Evolutionary conservation across 64 coral and sea anemone species (phyloP).

Genomic region (Astreopora myriophthalma): DNA sequence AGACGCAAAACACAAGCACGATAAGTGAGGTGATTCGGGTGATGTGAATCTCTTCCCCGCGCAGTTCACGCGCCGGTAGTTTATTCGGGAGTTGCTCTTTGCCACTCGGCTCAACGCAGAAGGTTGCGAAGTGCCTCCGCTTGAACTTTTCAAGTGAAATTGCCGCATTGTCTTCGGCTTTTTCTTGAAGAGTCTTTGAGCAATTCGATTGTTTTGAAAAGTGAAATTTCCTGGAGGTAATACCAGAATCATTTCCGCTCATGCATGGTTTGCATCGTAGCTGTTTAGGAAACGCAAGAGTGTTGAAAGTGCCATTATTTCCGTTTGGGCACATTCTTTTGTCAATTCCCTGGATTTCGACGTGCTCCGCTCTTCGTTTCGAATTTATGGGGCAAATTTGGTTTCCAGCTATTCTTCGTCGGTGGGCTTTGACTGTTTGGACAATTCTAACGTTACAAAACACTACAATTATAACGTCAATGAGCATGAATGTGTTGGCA

Average conservation of each 20-base stretch:
- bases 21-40: conserved; percentile 50
- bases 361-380: not conserved
- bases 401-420: not conserved
- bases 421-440: conserved; percentile 10
- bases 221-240: not conserved
- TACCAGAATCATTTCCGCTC: not conserved
- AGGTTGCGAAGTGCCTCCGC: too few species aligned
- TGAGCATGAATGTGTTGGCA: conserved; percentile 9
- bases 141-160: not conserved
- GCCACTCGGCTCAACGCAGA: not conserved
- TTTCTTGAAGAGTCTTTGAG: not conserved
- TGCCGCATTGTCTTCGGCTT: not conserved
- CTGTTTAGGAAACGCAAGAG: not conserved
- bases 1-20: conserved; percentile 47
- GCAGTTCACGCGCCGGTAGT: not conserved
- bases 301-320: not conserved
- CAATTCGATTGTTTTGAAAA: not conserved
- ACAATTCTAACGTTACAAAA: conserved; percentile 59
- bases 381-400: not conserved
- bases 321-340: not conserved
- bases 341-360: not conserved
- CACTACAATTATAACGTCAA: conserved; percentile 25
- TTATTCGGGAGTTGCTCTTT: not conserved
- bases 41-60: conserved; percentile 58
- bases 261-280: not conserved